Base-by-base conservation (phyloP, 1,140 invertebrate species). In the Myzus persicae region DNA sequence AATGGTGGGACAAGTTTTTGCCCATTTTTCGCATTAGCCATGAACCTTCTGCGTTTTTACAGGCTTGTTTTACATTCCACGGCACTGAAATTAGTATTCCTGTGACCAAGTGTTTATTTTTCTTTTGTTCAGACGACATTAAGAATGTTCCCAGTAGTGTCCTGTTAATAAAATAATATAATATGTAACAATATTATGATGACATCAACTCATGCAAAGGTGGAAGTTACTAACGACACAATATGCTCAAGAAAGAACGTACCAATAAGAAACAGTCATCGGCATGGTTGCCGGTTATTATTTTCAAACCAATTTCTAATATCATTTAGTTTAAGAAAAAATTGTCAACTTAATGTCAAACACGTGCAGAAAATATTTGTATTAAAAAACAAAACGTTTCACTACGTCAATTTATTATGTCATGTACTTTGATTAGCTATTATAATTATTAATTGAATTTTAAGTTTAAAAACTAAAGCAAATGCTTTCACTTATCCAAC, bases 81-180 rank as follows among this genome's bases (percentile, higher is more conserved):
- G 97, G 97, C 51, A 97, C 97, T 8, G 98, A 98, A 85, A 98
- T 97, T 20, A 97, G 96, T 95, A 98, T 97, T 11, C 97, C 97
- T 22, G 97, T 97, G 93, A 96, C 96, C 14, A 98, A 95, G 91
- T 92, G 26, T 82, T 82, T 76, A 18, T 92, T 92, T 26, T 81
- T 36, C 18, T 44, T n/a, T n/a, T 92, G 91, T 84, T 92, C 67
- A 22, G n/a, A n/a, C 18, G 91, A 92, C 67, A 81, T 92, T 38
- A 92, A 82, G 31, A 92, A 92, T 9, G 91, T 92, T 5, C 91
- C 91, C 91, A 92, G n/a, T 36, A 92, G 26, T 18, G 88, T 89
- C 38, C 88, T 89, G 24, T 38, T 38, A 38, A 31, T 40, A 42
- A 42, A 87, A 89, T 4, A 26, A n/a, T n/a, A 36, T 9, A 36